A percentile compares a stretch with the other conserved stretches of the same genome.
Conservation (phyloP, 2,797 vertebrate genomes). For the Agapornis canus region DNA sequence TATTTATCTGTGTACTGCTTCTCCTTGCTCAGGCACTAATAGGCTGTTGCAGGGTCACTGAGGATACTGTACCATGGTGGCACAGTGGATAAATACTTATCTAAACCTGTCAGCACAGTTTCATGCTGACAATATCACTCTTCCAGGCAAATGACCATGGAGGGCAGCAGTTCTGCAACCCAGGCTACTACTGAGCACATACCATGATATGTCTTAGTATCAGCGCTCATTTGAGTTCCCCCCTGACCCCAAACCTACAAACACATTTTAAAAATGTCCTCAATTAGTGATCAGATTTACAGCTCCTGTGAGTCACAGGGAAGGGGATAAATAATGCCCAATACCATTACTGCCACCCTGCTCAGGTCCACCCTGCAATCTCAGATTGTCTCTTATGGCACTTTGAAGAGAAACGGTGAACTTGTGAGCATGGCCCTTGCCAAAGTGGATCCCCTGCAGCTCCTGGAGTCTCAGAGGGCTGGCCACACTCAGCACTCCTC, state of each 20-base stretch:
- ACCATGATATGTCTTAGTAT: neutral
- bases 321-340: fast-evolving
- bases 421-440: fast-evolving
- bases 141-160: neutral
- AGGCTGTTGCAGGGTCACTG: neutral
- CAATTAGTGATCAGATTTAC: neutral
- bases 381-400: fast-evolving
- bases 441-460: neutral
- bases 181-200: neutral
- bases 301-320: neutral
- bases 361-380: no score
- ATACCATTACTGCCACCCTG: fast-evolving
- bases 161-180: neutral
- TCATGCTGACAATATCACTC: neutral
- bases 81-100: neutral
- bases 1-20: neutral
- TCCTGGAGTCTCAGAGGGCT: fast-evolving
- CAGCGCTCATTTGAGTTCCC: neutral
- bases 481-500: neutral
- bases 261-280: neutral
- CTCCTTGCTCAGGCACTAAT: neutral
- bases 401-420: fast-evolving
- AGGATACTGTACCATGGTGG: fast-evolving
- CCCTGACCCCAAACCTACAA: fast-evolving
- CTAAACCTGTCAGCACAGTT: neutral